These are phyloP conservation scores for Microcebus lehilahytsara DNA, from an alignment of 2,113 vertebrate species.

Conservation along the genomic window DNA sequence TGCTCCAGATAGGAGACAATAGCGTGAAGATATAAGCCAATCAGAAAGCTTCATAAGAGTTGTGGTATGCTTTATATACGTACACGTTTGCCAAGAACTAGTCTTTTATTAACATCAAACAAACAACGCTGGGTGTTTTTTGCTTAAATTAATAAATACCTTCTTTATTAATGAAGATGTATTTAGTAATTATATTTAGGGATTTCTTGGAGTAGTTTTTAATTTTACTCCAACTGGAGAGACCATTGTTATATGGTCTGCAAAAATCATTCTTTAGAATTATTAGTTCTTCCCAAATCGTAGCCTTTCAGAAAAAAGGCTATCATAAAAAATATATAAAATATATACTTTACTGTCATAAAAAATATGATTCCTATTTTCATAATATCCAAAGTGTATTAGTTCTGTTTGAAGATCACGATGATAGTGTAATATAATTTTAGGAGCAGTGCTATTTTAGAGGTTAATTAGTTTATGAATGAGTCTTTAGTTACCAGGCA, in stretches of 20 bases:
- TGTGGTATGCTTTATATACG: not conserved
- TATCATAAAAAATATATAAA: too few relatives aligned
- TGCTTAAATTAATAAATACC: not conserved
- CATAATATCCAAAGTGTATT: not conserved
- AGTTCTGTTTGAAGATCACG: not conserved
- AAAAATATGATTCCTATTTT: not conserved
- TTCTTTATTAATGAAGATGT: conserved; percentile 24
- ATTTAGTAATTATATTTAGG: not conserved
- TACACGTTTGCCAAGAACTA: not conserved
- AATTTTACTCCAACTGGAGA: conserved; percentile 8
- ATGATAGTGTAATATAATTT: not conserved
- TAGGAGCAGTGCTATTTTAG: not conserved
- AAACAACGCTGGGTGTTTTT: not conserved
- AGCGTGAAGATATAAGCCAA: not conserved
- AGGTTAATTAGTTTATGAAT: not conserved
- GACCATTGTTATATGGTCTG: not conserved
- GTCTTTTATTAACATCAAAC: not conserved
- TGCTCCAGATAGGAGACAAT: not conserved
- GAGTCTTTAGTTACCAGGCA: not conserved
- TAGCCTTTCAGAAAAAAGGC: not conserved
- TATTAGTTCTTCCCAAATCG: conserved; percentile 13
- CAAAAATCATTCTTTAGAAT: conserved; percentile 20
- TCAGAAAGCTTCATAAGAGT: not conserved
- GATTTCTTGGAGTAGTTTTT: not conserved
- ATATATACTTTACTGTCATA: too few relatives aligned